Evolutionary conservation across 2,797 vertebrate genomes (phyloP), one percentile per base, ranked within the genome.

Genomic region (Phalloptychus januarius): DNA sequence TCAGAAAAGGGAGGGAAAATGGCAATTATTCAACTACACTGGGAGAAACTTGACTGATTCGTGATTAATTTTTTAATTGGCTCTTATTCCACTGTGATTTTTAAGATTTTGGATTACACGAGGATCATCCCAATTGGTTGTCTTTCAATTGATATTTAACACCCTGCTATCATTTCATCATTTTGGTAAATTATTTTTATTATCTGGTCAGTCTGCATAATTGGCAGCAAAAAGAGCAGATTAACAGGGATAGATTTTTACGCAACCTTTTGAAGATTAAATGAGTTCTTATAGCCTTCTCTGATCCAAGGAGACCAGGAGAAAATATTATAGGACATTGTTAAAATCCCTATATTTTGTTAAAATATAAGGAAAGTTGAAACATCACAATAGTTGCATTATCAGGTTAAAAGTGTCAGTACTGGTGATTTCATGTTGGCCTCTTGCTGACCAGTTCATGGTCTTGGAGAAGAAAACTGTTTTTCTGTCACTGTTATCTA

Each of bases 11-110:
- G 56, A 63, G 76, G 83, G 87, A 83, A 92, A 88, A 38, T 85
- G 78, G 50, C 78, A 90, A 87, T 89, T 90, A 86, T 79, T 80
- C 69, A 31, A 84, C 86, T 86, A 86, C 86, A 89, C 86, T 15
- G 3, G 52, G 38, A 72, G 46, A 71, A 85, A 72, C 38, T 15
- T 28, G 45, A n/a, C 40, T 40, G 45, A 83, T 88, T 78, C 12
- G 87, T 82, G 80, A 90, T 28, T 28, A 76, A 81, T n/a, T 42
- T 44, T 82, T 78, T 81, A 85, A 87, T 83, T 85, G 78, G 73
- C 52, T 85, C 72, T 63, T 79, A 71, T 42, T 83, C 28, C 58
- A 31, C 13, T 28, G 28, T 16, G 58, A 72, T 45, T 73, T 73
- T 65, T 13, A 72, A 63, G 61, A 52, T 33, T 6, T 44, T 70